A percentile compares a stretch with the other conserved stretches of the same genome.
phyloP scores from a whole-genome alignment of 2,113 vertebrate genomes.

The Machaerirhynchus nigripectus region DNA sequence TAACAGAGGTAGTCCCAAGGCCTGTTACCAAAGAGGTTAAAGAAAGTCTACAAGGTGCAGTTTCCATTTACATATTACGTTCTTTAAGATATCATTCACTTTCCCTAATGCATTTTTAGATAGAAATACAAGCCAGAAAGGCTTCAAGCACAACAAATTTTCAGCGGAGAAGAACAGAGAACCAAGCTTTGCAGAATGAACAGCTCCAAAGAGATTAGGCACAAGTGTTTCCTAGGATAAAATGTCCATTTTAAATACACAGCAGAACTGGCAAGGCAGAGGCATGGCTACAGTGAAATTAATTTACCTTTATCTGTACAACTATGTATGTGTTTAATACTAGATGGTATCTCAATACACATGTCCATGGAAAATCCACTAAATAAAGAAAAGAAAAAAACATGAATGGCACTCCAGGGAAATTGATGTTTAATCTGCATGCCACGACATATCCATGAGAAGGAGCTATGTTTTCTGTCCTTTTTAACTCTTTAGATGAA shows the following conservation, averaged over 20 bases:
- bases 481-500: not conserved
- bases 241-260: not conserved
- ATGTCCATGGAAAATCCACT: constrained; percentile 78
- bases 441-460: not conserved
- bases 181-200: not conserved
- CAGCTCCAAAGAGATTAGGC: not conserved
- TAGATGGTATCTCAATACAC: constrained; percentile 80
- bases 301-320: constrained; percentile 81
- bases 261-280: not conserved
- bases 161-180: not conserved
- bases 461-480: not conserved
- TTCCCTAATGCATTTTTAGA: not conserved
- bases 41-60: not conserved
- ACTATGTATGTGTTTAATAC: constrained; percentile 72
- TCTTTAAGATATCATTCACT: not conserved
- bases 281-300: not conserved
- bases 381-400: not conserved
- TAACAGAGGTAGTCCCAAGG: not conserved
- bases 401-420: not conserved
- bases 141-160: not conserved
- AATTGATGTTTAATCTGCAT: not conserved
- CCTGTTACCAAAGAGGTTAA: not conserved
- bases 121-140: not conserved
- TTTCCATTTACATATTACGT: not conserved
- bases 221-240: not conserved